A percentile compares a stretch with the other conserved stretches of the same genome.
phyloP scores from a whole-genome alignment of 1,140 invertebrate genomes.

The Drosophila sechellia region DNA sequence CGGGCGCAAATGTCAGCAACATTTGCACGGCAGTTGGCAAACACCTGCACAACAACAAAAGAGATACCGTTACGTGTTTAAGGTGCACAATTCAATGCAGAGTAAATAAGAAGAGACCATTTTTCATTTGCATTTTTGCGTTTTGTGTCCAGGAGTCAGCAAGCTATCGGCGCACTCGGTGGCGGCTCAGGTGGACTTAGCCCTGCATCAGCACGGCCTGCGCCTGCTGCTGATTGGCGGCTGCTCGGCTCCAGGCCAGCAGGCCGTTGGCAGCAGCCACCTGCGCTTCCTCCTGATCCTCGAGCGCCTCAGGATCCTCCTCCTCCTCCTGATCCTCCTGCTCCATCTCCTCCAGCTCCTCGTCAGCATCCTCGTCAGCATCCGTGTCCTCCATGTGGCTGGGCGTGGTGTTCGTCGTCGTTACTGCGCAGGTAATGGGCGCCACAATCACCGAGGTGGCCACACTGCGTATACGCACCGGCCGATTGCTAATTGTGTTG shows the following conservation, averaged over 20 bases:
- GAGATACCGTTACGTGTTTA: constrained; percentile 80
- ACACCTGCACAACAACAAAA: constrained; percentile 80
- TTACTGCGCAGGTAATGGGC: constrained; percentile 42
- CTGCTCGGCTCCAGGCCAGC: constrained; percentile 69
- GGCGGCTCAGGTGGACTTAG: constrained; percentile 19
- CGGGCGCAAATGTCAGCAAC: constrained; percentile 72
- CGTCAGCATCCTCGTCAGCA: constrained; percentile 1
- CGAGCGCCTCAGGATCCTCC: constrained; percentile 8
- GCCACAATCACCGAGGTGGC: constrained; percentile 83
- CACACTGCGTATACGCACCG: constrained; percentile 66
- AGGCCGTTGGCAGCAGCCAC: constrained; percentile 68
- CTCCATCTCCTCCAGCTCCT: constrained; percentile 1
- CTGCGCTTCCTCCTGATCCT: constrained; percentile 43
- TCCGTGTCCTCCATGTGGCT: constrained; percentile 14
- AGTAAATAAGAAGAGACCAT: constrained; percentile 82
- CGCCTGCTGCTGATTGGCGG: constrained; percentile 50
- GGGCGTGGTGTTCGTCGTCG: constrained; percentile 15
- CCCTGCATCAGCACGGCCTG: constrained; percentile 59
- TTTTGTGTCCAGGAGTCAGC: constrained; percentile 21
- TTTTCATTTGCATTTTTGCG: constrained; percentile 58
- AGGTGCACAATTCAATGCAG: constrained; percentile 73
- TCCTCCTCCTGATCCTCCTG: constrained; percentile 21
- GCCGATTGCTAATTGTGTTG: constrained; percentile 57
- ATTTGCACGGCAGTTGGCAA: constrained; percentile 80
- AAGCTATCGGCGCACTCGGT: neutral